These are phyloP conservation scores for Ceratina australensis DNA, from an alignment of 1,140 invertebrate species.

Conservation along the genomic window DNA sequence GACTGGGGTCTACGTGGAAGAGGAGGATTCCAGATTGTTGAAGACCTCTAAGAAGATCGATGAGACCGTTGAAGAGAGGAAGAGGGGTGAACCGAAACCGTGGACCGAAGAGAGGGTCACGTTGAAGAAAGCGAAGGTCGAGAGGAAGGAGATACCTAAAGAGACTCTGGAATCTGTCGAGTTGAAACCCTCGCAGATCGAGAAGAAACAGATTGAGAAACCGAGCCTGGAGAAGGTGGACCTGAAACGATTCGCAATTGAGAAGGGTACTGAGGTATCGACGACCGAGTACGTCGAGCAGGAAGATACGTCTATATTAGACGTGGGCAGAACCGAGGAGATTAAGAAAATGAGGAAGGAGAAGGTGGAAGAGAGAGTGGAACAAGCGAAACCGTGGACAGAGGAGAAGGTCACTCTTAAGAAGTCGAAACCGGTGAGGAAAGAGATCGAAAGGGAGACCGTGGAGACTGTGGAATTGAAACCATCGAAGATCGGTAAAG, in stretches of 20 bases:
- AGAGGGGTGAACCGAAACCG: constrained; percentile 61
- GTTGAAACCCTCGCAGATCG: constrained; percentile 69
- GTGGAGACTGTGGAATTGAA: constrained; percentile 57
- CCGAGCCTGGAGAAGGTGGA: constrained; percentile 60
- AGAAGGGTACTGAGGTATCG: constrained; percentile 30
- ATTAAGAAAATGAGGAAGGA: constrained; percentile 41
- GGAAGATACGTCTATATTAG: constrained; percentile 51
- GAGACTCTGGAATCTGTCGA: constrained; percentile 69
- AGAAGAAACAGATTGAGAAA: constrained; percentile 66
- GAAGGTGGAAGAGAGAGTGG: constrained; percentile 67
- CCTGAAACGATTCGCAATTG: constrained; percentile 52
- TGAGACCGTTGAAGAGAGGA: constrained; percentile 21
- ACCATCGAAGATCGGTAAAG: constrained; percentile 70
- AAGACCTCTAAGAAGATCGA: constrained; percentile 35
- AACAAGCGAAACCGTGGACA: constrained; percentile 78
- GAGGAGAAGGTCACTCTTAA: constrained; percentile 79
- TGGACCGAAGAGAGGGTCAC: constrained; percentile 81
- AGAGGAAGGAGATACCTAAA: constrained; percentile 74
- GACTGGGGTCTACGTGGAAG: constrained; percentile 53
- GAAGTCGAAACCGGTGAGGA: constrained; percentile 69
- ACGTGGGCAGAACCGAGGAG: constrained; percentile 46
- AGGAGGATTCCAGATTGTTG: constrained; percentile 57
- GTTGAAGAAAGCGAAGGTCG: constrained; percentile 70
- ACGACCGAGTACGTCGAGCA: constrained; percentile 46
- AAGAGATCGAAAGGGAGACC: constrained; percentile 74